phyloP scores from a whole-genome alignment of 2,113 vertebrate genomes.

The Rhabdornis inornatus region DNA sequence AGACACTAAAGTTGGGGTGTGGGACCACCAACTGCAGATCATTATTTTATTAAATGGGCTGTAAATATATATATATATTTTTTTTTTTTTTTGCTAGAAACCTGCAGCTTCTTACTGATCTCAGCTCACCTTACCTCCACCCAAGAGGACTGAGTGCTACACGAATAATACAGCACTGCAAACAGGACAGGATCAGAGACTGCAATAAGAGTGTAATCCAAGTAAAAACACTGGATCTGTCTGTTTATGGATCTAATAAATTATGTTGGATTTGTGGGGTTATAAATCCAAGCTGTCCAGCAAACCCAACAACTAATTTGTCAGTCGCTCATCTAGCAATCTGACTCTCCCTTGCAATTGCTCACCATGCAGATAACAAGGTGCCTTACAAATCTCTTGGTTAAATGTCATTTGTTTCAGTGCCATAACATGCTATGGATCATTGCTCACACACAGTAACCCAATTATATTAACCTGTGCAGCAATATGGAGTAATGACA shows the following conservation, averaged over 20 bases:
- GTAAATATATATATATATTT: background rate
- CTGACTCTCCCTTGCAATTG: slow-evolving; percentile 74
- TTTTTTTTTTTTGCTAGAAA: slow-evolving; percentile 4
- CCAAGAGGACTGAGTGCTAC: slow-evolving; percentile 5
- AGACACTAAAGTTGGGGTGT: background rate
- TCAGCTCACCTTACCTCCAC: background rate
- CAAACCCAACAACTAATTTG: slow-evolving; percentile 85
- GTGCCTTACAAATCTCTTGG: slow-evolving; percentile 80
- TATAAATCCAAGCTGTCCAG: slow-evolving; percentile 83
- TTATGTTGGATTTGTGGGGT: slow-evolving; percentile 73
- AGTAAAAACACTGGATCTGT: slow-evolving; percentile 75
- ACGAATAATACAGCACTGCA: slow-evolving; percentile 54
- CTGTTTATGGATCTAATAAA: slow-evolving; percentile 82
- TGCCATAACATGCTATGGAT: slow-evolving; percentile 82
- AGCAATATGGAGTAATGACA: slow-evolving; percentile 78
- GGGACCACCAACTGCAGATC: background rate
- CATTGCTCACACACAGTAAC: slow-evolving; percentile 82
- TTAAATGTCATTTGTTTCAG: slow-evolving; percentile 87
- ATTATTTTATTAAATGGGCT: background rate
- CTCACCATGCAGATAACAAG: slow-evolving; percentile 83
- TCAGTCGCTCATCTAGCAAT: slow-evolving; percentile 74
- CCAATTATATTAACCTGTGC: slow-evolving; percentile 85
- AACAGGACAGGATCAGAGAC: slow-evolving; percentile 53
- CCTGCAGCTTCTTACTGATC: background rate
- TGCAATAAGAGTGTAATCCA: slow-evolving; percentile 72